Evolutionary conservation across 2,113 vertebrate species (phyloP).

Genomic region (Pan paniscus): DNA sequence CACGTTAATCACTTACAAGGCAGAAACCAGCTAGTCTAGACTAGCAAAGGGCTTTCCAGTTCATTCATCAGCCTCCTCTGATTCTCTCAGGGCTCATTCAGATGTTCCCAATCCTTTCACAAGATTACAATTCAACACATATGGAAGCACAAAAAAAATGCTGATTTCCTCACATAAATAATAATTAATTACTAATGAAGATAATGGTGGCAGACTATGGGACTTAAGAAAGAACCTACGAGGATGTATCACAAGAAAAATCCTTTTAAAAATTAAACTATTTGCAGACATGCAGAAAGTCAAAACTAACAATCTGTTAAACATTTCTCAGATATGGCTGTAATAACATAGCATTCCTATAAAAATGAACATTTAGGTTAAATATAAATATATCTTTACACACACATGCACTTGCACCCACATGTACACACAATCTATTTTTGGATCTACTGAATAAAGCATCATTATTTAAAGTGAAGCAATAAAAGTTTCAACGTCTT

Average conservation of each 20-base stretch:
- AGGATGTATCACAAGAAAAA: neutral
- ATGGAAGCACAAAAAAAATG: neutral
- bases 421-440: neutral
- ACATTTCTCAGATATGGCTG: neutral
- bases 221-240: neutral
- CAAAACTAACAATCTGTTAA: slow-evolving; percentile 17
- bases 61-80: neutral
- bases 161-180: neutral
- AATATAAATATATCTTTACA: neutral
- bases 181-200: neutral
- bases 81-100: neutral
- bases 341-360: neutral
- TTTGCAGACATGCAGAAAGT: slow-evolving; percentile 15
- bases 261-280: neutral
- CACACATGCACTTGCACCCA: neutral
- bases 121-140: neutral
- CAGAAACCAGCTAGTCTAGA: neutral
- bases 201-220: neutral
- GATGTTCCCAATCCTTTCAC: neutral
- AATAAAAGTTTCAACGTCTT: neutral
- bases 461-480: neutral
- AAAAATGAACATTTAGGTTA: slow-evolving; percentile 33
- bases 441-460: neutral
- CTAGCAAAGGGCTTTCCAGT: neutral
- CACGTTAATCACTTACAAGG: neutral